Conservation (phyloP, 2,113 vertebrate species). For the Ameiurus melas region DNA sequence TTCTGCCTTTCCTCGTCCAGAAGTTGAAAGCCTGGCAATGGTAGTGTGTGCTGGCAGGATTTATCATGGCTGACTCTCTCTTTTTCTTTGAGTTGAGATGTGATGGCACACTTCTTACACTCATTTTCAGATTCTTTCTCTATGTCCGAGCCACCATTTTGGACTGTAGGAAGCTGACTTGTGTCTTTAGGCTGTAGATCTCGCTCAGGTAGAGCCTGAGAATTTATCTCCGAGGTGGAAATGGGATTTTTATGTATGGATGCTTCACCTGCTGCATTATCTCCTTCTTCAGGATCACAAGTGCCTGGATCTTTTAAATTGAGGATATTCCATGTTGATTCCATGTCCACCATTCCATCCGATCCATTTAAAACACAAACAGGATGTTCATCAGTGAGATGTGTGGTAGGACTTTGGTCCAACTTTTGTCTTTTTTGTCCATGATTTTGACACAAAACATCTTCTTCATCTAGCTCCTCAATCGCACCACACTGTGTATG, state of each 20-base stretch:
- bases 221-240: constrained; percentile 36
- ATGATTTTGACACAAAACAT: constrained; percentile 46
- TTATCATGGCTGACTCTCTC: constrained; percentile 57
- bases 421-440: constrained; percentile 68
- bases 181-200: constrained; percentile 10
- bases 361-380: background rate
- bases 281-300: constrained; percentile 30
- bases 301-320: background rate
- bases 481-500: constrained; percentile 57
- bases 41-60: constrained; percentile 67
- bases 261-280: constrained; percentile 18
- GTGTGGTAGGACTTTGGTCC: constrained; percentile 43
- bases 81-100: constrained; percentile 64
- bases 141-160: constrained; percentile 7
- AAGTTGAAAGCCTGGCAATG: constrained; percentile 58
- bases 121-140: constrained; percentile 9
- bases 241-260: constrained; percentile 26
- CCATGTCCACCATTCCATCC: background rate
- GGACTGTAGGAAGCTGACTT: constrained; percentile 31
- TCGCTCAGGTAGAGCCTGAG: constrained; percentile 19
- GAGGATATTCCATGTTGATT: constrained; percentile 25
- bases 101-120: constrained; percentile 60
- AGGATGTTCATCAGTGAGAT: background rate
- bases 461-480: background rate
- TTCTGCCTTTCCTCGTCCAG: constrained; percentile 72